phyloP scores from a whole-genome alignment of 2,113 vertebrate genomes.

The Pygoscelis adeliae region DNA sequence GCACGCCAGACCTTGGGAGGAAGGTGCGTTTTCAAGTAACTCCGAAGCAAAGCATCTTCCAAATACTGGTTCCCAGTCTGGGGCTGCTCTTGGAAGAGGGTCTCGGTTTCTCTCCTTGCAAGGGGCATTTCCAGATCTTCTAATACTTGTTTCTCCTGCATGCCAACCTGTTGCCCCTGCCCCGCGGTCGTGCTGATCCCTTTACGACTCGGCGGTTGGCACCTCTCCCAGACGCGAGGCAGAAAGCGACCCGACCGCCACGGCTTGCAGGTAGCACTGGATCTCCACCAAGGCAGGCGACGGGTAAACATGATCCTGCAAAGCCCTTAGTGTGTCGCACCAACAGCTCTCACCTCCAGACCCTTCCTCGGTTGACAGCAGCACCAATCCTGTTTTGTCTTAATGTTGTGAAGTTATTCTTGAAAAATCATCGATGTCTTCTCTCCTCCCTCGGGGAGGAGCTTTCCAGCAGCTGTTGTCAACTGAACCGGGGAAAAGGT shows the following conservation, averaged over 20 bases:
- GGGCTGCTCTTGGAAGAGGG: constrained; percentile 76
- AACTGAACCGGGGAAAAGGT: constrained; percentile 15
- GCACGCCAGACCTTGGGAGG: constrained; percentile 68
- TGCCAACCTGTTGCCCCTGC: accelerated
- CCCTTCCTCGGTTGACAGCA: accelerated
- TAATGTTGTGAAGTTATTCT: neutral
- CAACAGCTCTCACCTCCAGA: too few relatives aligned
- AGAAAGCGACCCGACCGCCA: neutral
- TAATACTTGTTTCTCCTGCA: neutral
- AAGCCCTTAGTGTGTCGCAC: accelerated
- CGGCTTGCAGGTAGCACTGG: neutral
- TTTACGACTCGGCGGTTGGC: neutral
- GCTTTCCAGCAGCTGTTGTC: constrained; percentile 5
- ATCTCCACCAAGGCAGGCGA: neutral
- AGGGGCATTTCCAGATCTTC: neutral
- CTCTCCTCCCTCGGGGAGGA: constrained; percentile 14
- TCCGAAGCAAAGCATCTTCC: constrained; percentile 78
- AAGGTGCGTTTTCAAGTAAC: constrained; percentile 76
- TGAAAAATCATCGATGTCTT: neutral
- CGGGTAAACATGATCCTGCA: neutral
- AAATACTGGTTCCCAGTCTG: constrained; percentile 73
- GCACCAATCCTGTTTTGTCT: neutral
- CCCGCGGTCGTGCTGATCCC: accelerated
- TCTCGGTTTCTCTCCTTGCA: constrained; percentile 40
- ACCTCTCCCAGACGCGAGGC: neutral